A percentile compares a stretch with the other conserved stretches of the same genome.
These are phyloP conservation scores for Corella eumyota DNA, from an alignment of 23 tunicate species.

Conservation along the genomic window DNA sequence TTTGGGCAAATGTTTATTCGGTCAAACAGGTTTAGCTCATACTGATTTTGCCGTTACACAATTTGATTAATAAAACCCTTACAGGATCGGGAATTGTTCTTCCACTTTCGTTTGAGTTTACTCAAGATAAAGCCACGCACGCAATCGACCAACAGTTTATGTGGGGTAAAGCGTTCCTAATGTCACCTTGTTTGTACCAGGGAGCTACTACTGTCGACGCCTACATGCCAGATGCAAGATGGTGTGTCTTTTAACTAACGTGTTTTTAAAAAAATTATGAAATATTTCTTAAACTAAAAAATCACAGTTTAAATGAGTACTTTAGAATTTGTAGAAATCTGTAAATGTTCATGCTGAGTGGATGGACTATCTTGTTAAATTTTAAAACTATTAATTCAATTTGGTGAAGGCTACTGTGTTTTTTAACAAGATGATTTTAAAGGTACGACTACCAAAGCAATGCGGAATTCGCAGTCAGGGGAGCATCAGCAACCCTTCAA, in stretches of 20 bases:
- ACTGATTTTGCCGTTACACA: too few relatives aligned
- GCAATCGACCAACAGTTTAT: conserved; percentile 89
- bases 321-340: too few relatives aligned
- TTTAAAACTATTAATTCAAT: too few relatives aligned
- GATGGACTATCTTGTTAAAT: too few relatives aligned
- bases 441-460: conserved; percentile 73
- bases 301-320: too few relatives aligned
- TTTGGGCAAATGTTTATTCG: too few relatives aligned
- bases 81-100: conserved; percentile 75
- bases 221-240: conserved; percentile 94
- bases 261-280: background rate
- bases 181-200: conserved; percentile 83
- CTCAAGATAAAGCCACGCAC: conserved; percentile 43
- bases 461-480: conserved; percentile 22
- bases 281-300: too few relatives aligned
- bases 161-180: conserved; percentile 81
- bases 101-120: conserved; percentile 80
- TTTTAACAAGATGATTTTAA: too few relatives aligned
- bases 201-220: conserved; percentile 39
- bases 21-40: too few relatives aligned
- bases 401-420: too few relatives aligned
- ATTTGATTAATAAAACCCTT: background rate
- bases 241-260: conserved; percentile 41
- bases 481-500: conserved; percentile 7
- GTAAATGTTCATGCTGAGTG: too few relatives aligned